A percentile compares a stretch with the other conserved stretches of the same genome.
phyloP scores from a whole-genome alignment of 2,113 vertebrate species.

The Ondatra zibethicus region DNA sequence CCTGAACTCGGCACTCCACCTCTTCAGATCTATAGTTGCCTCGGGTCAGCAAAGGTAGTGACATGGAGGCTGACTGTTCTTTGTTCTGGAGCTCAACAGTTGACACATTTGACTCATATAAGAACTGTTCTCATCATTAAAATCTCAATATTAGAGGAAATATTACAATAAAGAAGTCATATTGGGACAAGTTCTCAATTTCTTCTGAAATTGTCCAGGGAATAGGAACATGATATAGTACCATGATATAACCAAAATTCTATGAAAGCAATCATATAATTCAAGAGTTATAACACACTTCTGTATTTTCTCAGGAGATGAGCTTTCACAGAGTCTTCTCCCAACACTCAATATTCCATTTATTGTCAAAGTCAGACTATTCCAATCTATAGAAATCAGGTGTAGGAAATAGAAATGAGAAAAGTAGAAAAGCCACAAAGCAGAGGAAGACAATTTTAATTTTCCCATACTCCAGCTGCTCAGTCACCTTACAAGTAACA shows the following conservation, averaged over 20 bases:
- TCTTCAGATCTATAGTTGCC: not conserved
- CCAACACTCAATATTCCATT: not conserved
- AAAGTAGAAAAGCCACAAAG: conserved; percentile 12
- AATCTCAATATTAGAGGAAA: not conserved
- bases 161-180: not conserved
- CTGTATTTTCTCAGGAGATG: not conserved
- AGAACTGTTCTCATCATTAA: not conserved
- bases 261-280: not conserved
- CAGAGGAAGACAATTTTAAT: not conserved
- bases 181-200: not conserved
- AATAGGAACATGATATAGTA: not conserved
- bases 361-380: not conserved
- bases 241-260: not conserved
- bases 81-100: not conserved
- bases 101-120: no score
- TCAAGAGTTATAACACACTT: not conserved
- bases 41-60: not conserved
- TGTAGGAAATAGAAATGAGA: not conserved
- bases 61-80: not conserved
- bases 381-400: not conserved
- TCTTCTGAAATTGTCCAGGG: not conserved
- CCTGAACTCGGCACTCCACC: not conserved
- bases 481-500: not conserved
- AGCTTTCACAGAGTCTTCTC: not conserved
- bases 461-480: not conserved